Base-by-base conservation (phyloP, 2,797 vertebrate species). In the Mallotus villosus region DNA sequence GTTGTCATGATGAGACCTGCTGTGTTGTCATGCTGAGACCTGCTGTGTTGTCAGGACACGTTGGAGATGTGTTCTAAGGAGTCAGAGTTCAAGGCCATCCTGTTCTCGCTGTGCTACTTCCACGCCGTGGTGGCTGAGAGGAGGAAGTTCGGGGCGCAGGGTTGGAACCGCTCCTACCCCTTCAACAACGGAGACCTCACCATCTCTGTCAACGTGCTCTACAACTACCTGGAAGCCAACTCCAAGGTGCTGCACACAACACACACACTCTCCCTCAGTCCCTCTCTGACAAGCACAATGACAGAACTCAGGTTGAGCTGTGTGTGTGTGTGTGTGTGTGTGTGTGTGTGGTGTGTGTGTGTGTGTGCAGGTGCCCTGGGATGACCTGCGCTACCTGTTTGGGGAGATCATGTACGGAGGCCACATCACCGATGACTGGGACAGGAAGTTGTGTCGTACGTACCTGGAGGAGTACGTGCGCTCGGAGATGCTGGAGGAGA, bases 371-470 rank as follows among this genome's bases (percentile, higher is more conserved):
- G 93, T 95, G 8, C 94, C 94, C 0, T 95, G 92, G 0, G 93
- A 94, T 25, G 94, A 95, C 41, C 73, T 95, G 49, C 92, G 93
- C 17, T 95, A 95, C 75, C 92, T 95, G 2, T 92, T 95, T 59
- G 94, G 94, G 17, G 94, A 95, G 84, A 95, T 95, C 63, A 93
- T 95, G 94, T 95, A 95, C 0, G 94, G 94, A 65, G 94, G 94
- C 1, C 94, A 95, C 76, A 95, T 95, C 78, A 95, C 94, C 0
- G 94, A 95, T 2, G 91, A 94, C 78, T 95, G 94, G 94, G 94
- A 95, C 86, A 85, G 94, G 46, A 78, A 93, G 24, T 91, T 95
- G 62, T 95, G 94, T 82, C 92, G 74, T 78, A 94, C 93, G 1
- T 95, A 94, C 63, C 75, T 95, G 81, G 92, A 93, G 25, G 94